Conservation (phyloP, 2,888 invertebrate genomes). For the Chrysolina haemoptera region DNA sequence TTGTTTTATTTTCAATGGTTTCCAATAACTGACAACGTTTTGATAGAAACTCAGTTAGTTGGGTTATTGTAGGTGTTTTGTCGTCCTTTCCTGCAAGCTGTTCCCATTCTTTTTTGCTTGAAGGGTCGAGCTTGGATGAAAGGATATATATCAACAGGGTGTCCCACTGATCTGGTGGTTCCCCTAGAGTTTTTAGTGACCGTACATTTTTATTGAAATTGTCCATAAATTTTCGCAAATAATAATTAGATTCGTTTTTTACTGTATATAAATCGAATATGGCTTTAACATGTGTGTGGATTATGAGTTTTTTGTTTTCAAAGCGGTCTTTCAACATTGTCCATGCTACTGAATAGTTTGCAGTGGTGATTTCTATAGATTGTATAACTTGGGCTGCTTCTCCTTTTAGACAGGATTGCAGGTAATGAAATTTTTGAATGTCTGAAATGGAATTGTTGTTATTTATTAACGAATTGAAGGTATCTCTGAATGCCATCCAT, state of each 20-base stretch:
- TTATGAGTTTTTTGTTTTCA: conserved; percentile 34
- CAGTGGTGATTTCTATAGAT: conserved; percentile 18
- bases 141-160: not conserved
- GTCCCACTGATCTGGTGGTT: not conserved
- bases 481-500: not conserved
- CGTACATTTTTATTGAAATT: conserved; percentile 31
- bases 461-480: not conserved
- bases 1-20: conserved; percentile 2
- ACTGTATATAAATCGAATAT: conserved; percentile 35
- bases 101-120: conserved; percentile 7
- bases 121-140: conserved; percentile 3
- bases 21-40: not conserved
- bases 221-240: conserved; percentile 30
- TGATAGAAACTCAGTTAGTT: not conserved
- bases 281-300: conserved; percentile 41
- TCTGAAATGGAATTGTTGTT: not conserved
- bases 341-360: conserved; percentile 26
- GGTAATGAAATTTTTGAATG: not conserved
- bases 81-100: not conserved
- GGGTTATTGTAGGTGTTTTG: too few species aligned
- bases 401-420: not conserved
- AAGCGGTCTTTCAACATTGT: conserved; percentile 19
- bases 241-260: conserved; percentile 24
- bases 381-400: conserved; percentile 24
- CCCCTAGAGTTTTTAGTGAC: not conserved